Conservation (phyloP, 1,140 invertebrate genomes). For the Drosophila truncata region DNA sequence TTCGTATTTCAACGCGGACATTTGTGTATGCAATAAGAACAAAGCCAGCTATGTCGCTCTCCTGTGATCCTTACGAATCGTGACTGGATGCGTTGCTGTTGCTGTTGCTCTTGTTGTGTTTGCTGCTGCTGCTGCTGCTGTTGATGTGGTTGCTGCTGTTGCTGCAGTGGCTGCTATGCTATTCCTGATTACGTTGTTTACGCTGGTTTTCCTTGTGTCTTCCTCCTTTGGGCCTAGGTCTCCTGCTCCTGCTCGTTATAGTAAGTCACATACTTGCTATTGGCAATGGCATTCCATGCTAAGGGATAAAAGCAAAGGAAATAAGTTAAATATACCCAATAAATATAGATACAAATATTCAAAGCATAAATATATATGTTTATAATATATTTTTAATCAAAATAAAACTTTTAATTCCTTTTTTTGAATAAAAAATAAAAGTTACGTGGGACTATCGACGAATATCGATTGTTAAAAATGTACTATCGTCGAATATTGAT, state of each 20-base stretch:
- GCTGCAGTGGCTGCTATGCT: conserved; percentile 6
- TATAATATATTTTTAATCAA: no score
- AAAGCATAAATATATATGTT: not conserved
- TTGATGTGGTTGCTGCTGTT: not conserved
- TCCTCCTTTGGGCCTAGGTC: conserved; percentile 7
- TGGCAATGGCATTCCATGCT: conserved; percentile 85
- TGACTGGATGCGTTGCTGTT: not conserved
- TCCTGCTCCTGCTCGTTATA: conserved; percentile 64
- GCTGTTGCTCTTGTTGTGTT: not conserved
- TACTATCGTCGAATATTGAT: no score
- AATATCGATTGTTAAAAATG: no score
- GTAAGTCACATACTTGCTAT: conserved; percentile 74
- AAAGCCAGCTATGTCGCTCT: conserved; percentile 7
- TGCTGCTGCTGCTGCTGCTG: no score
- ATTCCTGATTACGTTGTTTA: not conserved
- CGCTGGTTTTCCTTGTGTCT: not conserved
- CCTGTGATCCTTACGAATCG: conserved; percentile 3
- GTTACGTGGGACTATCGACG: no score
- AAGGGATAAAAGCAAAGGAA: conserved; percentile 33
- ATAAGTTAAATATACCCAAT: not conserved
- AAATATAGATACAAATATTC: not conserved
- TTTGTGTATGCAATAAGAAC: conserved; percentile 7
- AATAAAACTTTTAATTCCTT: no score
- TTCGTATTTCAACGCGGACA: conserved; percentile 18
- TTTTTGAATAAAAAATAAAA: no score